Evolutionary conservation across 1,140 invertebrate species (phyloP).

Genomic region (Apis florea): DNA sequence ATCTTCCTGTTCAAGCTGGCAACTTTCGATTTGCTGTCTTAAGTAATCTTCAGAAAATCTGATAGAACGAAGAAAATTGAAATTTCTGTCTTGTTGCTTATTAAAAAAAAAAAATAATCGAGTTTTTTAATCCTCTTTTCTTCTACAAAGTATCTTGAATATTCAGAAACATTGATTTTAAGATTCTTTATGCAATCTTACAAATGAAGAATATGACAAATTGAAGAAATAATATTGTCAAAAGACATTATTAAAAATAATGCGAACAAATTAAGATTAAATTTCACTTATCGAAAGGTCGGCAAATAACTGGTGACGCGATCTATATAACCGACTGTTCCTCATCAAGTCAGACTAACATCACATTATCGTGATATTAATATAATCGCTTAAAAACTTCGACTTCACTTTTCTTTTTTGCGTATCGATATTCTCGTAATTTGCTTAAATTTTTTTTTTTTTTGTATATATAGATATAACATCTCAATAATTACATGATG

Average conservation of each 20-base stretch:
- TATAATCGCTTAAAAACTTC: too few relatives aligned
- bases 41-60: not conserved
- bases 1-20: not conserved
- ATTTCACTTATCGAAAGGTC: not conserved
- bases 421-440: too few relatives aligned
- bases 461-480: too few relatives aligned
- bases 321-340: too few relatives aligned
- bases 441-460: too few relatives aligned
- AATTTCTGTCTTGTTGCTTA: not conserved
- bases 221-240: too few relatives aligned
- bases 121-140: not conserved
- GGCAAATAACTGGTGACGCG: too few relatives aligned
- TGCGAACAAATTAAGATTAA: not conserved
- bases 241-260: not conserved
- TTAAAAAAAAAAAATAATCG: not conserved
- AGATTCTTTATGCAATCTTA: not conserved
- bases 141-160: not conserved
- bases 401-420: too few relatives aligned
- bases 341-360: too few relatives aligned
- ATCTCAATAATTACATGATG: too few relatives aligned
- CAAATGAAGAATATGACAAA: not conserved
- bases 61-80: not conserved
- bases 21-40: constrained; percentile 12
- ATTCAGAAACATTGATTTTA: not conserved
- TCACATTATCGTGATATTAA: too few relatives aligned